Evolutionary conservation across 2,888 invertebrate genomes (phyloP).

Genomic region (Hyposoter didymator): DNA sequence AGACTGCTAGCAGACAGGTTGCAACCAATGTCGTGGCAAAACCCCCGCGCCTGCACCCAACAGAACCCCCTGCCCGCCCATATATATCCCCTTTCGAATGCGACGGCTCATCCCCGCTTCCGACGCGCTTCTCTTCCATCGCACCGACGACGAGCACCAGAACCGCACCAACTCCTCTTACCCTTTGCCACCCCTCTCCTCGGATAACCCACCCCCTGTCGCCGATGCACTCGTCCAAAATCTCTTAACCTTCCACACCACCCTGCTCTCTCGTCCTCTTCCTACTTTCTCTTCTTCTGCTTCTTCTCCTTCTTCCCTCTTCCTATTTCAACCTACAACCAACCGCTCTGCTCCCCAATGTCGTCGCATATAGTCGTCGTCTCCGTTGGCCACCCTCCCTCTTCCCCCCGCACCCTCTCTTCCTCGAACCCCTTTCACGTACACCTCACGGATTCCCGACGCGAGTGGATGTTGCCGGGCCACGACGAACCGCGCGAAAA

Average conservation of each 20-base stretch:
- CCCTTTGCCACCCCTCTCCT: conserved; percentile 7
- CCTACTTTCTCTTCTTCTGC: conserved; percentile 2
- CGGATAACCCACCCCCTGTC: conserved; percentile 40
- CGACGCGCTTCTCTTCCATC: conserved; percentile 51
- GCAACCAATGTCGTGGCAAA: conserved; percentile 81
- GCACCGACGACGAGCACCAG: conserved; percentile 56
- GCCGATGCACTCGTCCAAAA: conserved; percentile 79
- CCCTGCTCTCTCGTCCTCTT: conserved; percentile 1
- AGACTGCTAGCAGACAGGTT: conserved; percentile 81
- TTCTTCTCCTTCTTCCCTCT: conserved; percentile 28
- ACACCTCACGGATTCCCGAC: conserved; percentile 36
- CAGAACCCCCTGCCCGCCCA: conserved; percentile 41
- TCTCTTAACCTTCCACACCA: conserved; percentile 77
- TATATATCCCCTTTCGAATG: conserved; percentile 29
- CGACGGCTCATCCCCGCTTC: conserved; percentile 48
- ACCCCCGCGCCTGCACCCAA: conserved; percentile 61
- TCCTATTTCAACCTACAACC: conserved; percentile 34
- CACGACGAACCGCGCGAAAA: conserved; percentile 18
- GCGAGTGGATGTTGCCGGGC: conserved; percentile 39
- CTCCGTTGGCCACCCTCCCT: conserved; percentile 7
- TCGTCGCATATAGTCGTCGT: conserved; percentile 43
- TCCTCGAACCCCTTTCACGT: background rate
- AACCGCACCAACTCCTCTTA: conserved; percentile 31
- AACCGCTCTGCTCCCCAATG: conserved; percentile 9
- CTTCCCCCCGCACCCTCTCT: background rate